These are phyloP conservation scores for Podarcis cretensis DNA, from an alignment of 2,113 vertebrate species.

Conservation along the genomic window DNA sequence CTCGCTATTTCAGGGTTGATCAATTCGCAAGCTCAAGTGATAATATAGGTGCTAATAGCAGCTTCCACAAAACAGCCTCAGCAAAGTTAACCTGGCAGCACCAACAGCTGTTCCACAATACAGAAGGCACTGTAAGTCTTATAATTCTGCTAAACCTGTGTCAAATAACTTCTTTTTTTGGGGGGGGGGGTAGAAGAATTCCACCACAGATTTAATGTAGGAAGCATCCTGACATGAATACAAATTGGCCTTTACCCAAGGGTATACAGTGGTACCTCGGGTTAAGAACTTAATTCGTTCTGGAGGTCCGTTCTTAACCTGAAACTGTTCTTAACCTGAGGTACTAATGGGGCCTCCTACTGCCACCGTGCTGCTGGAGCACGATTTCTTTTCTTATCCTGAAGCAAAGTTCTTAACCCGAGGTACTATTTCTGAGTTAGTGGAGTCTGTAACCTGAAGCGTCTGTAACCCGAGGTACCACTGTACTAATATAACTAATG, in stretches of 20 bases:
- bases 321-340: too few species aligned
- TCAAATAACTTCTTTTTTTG: neutral
- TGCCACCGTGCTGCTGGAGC: too few species aligned
- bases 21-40: neutral
- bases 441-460: too few species aligned
- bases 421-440: too few species aligned
- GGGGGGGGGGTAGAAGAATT: slow-evolving; percentile 21
- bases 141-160: neutral
- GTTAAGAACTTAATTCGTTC: too few species aligned
- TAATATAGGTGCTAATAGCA: neutral
- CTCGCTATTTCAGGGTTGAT: neutral
- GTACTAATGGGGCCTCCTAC: too few species aligned
- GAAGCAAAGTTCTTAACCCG: too few species aligned
- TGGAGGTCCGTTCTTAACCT: too few species aligned
- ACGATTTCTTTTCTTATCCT: too few species aligned
- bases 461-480: too few species aligned
- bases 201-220: neutral
- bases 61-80: slow-evolving; percentile 22
- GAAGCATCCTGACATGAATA: slow-evolving; percentile 23
- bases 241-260: slow-evolving; percentile 5
- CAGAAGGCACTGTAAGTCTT: neutral
- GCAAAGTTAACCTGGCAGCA: neutral
- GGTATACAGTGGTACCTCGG: neutral
- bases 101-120: slow-evolving; percentile 15
- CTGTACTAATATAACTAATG: neutral